Conservation (phyloP, 2,113 vertebrate genomes). For the Odobenus rosmarus region DNA sequence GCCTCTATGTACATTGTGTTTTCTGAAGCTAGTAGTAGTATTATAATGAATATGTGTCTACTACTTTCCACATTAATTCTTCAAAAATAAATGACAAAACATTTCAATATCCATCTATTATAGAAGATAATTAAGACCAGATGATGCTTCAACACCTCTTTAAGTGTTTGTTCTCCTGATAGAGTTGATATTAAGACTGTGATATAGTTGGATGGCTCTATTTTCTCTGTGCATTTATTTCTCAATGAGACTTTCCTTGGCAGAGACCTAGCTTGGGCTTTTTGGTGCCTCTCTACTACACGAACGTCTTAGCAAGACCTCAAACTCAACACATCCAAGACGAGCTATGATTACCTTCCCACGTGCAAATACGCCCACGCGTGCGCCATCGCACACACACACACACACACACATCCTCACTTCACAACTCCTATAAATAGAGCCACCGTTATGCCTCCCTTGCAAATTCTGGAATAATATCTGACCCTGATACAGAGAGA, state of each 20-base stretch:
- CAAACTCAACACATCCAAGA: not conserved
- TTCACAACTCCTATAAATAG: not conserved
- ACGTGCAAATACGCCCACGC: not conserved
- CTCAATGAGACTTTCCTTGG: not conserved
- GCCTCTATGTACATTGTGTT: not conserved
- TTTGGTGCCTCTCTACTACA: not conserved
- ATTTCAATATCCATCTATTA: not conserved
- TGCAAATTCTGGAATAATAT: not conserved
- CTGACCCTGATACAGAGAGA: fast-evolving
- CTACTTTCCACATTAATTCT: not conserved
- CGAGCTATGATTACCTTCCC: not conserved
- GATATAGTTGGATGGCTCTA: not conserved
- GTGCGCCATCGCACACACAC: too few relatives aligned
- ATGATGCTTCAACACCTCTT: not conserved
- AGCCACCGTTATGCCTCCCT: not conserved
- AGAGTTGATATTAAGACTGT: too few relatives aligned
- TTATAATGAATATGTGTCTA: not conserved
- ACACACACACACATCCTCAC: too few relatives aligned
- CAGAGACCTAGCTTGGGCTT: not conserved
- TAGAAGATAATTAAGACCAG: not conserved
- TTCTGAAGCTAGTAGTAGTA: not conserved
- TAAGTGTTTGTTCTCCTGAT: not conserved
- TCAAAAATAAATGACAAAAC: not conserved
- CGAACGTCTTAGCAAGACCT: not conserved
- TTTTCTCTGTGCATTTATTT: not conserved